Percentiles rank a stretch among this genome's conserved stretches.
Conservation (phyloP, 2,113 vertebrate genomes). For the Antidorcas marsupialis region DNA sequence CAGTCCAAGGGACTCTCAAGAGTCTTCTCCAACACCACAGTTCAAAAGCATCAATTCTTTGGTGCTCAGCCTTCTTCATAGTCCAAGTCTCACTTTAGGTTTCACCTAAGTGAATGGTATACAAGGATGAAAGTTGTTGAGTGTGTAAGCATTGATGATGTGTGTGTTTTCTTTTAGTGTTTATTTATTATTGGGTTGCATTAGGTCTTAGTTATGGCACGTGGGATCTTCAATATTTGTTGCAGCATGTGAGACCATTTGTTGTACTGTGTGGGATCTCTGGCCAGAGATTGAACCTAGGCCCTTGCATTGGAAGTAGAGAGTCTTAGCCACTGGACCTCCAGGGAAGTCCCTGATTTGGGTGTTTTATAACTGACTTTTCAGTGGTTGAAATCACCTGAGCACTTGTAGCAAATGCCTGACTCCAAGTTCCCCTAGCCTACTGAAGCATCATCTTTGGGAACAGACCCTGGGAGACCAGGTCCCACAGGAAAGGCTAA, state of each 20-base stretch:
- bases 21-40: too few relatives aligned
- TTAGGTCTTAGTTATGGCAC: not conserved
- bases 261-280: not conserved
- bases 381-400: not conserved
- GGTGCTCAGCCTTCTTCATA: too few relatives aligned
- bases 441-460: not conserved
- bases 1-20: too few relatives aligned
- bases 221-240: not conserved
- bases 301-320: not conserved
- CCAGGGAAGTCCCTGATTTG: accelerated
- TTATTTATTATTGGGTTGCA: not conserved
- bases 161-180: not conserved
- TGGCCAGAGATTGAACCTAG: not conserved
- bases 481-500: not conserved
- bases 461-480: not conserved
- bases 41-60: too few relatives aligned
- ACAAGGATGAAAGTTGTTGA: not conserved
- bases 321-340: not conserved
- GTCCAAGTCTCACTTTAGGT: not conserved
- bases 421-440: not conserved
- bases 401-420: not conserved
- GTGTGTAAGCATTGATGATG: not conserved
- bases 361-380: not conserved
- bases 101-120: not conserved
- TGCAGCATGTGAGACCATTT: not conserved